phyloP scores from a whole-genome alignment of 1,140 invertebrate species.

The Dendroctonus valens region DNA sequence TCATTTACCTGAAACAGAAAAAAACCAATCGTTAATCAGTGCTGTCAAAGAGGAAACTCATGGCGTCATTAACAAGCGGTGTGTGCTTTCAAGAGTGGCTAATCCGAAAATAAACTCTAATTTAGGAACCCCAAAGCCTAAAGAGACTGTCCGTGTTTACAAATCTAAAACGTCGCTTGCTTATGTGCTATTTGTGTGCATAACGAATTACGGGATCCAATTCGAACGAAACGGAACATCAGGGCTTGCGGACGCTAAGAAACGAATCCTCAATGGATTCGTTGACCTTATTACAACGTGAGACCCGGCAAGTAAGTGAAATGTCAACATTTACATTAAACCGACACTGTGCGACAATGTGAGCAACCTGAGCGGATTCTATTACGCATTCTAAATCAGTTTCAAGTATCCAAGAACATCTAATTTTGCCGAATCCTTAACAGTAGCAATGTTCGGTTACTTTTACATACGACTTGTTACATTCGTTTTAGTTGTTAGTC shows the following conservation, averaged over 20 bases:
- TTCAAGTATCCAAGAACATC: too few relatives aligned
- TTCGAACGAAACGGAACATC: background rate
- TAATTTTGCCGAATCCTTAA: too few relatives aligned
- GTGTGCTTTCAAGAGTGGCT: slow-evolving; percentile 2
- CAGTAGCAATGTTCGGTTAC: too few relatives aligned
- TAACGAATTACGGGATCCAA: background rate
- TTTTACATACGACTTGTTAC: too few relatives aligned
- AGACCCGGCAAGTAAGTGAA: too few relatives aligned
- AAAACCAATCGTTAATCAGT: background rate
- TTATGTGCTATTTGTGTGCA: slow-evolving; percentile 4
- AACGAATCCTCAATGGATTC: background rate
- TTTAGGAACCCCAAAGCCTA: slow-evolving; percentile 2
- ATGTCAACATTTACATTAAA: too few relatives aligned
- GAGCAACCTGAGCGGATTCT: too few relatives aligned
- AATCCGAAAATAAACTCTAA: slow-evolving; percentile 19
- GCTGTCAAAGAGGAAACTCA: background rate
- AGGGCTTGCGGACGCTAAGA: background rate
- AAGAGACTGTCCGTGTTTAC: slow-evolving; percentile 13
- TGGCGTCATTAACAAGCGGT: background rate
- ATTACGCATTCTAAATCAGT: too few relatives aligned
- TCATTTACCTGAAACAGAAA: background rate
- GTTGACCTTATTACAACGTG: too few relatives aligned
- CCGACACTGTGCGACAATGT: too few relatives aligned
- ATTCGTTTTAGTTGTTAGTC: too few relatives aligned
- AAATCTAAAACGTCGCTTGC: slow-evolving; percentile 3